Conservation (phyloP, 2,113 vertebrate genomes). For the Rhabdornis inornatus region DNA sequence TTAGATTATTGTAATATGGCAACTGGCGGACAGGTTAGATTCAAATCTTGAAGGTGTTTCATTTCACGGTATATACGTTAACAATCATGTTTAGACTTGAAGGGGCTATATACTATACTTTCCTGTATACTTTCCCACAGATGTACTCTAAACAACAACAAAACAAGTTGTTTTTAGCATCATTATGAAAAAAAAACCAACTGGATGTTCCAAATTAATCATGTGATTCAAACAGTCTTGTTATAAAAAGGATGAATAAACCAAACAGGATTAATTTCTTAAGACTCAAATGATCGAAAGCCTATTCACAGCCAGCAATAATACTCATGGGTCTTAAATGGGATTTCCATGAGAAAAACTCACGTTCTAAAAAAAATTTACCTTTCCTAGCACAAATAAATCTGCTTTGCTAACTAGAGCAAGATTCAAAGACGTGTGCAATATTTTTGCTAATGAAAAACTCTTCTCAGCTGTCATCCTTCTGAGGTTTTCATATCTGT, state of each 20-base stretch:
- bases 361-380: neutral
- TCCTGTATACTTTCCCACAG: slow-evolving; percentile 64
- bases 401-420: neutral
- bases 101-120: slow-evolving; percentile 6
- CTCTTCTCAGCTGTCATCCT: neutral
- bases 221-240: slow-evolving; percentile 14
- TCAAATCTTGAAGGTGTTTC: slow-evolving; percentile 43
- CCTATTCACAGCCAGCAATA: neutral
- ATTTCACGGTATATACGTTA: slow-evolving; percentile 35
- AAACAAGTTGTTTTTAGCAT: slow-evolving; percentile 58
- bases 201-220: slow-evolving; percentile 14
- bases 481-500: neutral
- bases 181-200: neutral
- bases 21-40: slow-evolving; percentile 36
- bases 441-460: neutral
- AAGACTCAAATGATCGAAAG: neutral
- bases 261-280: neutral
- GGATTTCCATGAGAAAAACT: neutral
- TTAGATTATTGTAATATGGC: neutral
- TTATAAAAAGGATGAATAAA: slow-evolving; percentile 25
- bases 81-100: slow-evolving; percentile 63
- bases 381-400: neutral
- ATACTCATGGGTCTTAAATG: neutral
- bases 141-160: slow-evolving; percentile 55
- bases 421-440: neutral